Percentiles rank a stretch among this genome's conserved stretches.
These are phyloP conservation scores for Spisula solida DNA, from an alignment of 2,888 invertebrate species.

Conservation along the genomic window DNA sequence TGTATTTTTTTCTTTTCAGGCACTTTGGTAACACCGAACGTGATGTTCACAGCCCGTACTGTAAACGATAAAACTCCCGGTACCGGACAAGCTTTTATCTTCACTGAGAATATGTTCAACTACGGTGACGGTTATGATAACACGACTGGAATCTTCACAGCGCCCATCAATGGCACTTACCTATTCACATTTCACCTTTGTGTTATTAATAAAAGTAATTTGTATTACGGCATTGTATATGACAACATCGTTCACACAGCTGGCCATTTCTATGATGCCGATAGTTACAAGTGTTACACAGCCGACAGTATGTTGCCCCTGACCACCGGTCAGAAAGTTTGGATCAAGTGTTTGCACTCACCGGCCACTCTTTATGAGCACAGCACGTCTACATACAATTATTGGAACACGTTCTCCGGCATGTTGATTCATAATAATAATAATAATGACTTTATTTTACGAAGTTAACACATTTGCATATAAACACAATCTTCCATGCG, in stretches of 20 bases:
- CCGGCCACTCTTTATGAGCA: not conserved
- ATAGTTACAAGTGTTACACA: not conserved
- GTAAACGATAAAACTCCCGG: no score
- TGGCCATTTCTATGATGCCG: not conserved
- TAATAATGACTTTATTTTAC: no score
- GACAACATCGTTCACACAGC: not conserved
- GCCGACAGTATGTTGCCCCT: conserved; percentile 7
- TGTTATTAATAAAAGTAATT: no score
- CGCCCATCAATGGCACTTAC: no score
- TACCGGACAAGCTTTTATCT: not conserved
- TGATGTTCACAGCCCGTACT: no score
- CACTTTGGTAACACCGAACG: not conserved
- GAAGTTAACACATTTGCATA: no score
- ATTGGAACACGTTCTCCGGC: conserved; percentile 31
- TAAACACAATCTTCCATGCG: no score
- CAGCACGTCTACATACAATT: conserved; percentile 8
- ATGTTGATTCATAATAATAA: conserved; percentile 16
- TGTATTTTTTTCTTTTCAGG: not conserved
- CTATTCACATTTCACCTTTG: no score
- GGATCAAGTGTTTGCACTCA: not conserved
- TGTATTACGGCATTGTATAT: no score
- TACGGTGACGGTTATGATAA: no score
- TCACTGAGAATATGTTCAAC: not conserved
- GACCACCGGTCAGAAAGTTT: not conserved
- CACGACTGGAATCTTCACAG: no score